Conservation (phyloP, 2,797 vertebrate genomes). For the Melanotaenia trifasciata region DNA sequence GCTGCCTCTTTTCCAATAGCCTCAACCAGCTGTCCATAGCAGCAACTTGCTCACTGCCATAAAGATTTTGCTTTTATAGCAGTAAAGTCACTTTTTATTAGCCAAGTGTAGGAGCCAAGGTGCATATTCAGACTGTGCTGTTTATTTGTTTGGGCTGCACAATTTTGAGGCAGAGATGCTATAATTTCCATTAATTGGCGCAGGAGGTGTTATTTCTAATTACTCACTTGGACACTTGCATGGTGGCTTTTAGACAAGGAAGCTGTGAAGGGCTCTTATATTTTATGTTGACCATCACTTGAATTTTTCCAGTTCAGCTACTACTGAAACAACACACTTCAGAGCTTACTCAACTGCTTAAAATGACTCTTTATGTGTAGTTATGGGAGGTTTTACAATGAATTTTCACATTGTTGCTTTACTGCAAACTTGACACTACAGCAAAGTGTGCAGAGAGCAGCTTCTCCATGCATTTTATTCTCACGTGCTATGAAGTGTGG, state of each 20-base stretch:
- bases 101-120: too few relatives aligned
- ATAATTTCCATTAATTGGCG: not conserved
- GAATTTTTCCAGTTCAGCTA: not conserved
- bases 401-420: not conserved
- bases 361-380: not conserved
- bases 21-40: slow-evolving; percentile 60
- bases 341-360: not conserved
- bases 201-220: not conserved
- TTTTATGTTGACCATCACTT: not conserved
- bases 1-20: slow-evolving; percentile 53
- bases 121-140: not conserved
- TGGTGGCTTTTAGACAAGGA: not conserved
- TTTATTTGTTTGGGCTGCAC: not conserved
- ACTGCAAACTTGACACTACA: not conserved
- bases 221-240: not conserved
- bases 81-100: slow-evolving; percentile 25
- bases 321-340: not conserved
- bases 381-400: not conserved
- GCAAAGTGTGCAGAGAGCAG: not conserved
- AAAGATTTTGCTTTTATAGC: slow-evolving; percentile 44
- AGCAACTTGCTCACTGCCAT: slow-evolving; percentile 48
- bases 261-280: not conserved
- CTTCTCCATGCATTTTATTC: not conserved
- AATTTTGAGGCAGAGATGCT: not conserved
- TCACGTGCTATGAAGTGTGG: not conserved